These are phyloP conservation scores for Semicossyphus pulcher DNA, from an alignment of 2,113 vertebrate species.

Conservation along the genomic window DNA sequence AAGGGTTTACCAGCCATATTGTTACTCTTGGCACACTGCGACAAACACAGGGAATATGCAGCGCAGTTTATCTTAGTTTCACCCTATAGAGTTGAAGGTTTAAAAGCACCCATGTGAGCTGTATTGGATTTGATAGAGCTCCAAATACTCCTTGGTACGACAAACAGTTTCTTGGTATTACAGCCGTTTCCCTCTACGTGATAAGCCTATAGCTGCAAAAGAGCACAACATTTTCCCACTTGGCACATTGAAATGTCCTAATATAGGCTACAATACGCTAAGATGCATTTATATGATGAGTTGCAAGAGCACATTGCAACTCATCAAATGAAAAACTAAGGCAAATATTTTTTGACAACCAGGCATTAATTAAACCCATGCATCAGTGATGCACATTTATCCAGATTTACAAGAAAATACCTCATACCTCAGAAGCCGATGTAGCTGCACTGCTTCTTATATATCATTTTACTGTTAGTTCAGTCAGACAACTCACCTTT, in stretches of 20 bases:
- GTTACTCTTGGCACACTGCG: neutral
- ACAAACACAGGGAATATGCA: neutral
- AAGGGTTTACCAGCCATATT: neutral
- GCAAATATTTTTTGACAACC: neutral
- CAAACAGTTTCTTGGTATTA: neutral
- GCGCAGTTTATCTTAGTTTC: neutral
- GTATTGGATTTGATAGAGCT: neutral
- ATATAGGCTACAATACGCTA: neutral
- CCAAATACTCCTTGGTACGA: conserved; percentile 13
- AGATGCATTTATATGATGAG: neutral
- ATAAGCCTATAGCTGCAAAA: conserved; percentile 1
- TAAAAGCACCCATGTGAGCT: conserved; percentile 3
- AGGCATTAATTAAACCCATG: neutral
- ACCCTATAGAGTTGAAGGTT: neutral
- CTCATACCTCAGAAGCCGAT: too few species aligned
- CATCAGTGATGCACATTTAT: too few species aligned
- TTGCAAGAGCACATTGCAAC: neutral
- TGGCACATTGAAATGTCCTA: neutral
- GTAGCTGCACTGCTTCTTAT: too few species aligned
- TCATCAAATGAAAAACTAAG: too few species aligned
- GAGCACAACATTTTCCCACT: neutral
- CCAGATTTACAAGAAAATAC: too few species aligned
- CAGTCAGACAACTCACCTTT: too few species aligned
- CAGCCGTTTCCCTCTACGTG: neutral
- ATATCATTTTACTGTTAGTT: too few species aligned